phyloP scores from a whole-genome alignment of 2,113 vertebrate genomes.

The Excalfactoria chinensis region DNA sequence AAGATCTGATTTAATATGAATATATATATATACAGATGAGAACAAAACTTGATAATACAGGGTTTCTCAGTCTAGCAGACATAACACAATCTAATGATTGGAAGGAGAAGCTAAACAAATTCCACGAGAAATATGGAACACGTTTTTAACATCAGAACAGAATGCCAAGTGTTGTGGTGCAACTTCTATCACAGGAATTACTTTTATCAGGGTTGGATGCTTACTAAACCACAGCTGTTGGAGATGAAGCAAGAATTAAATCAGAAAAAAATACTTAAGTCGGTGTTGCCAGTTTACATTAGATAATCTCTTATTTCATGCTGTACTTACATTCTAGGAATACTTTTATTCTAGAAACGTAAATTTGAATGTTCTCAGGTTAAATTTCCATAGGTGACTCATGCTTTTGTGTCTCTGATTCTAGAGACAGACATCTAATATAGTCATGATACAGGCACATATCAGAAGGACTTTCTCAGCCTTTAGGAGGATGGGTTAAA shows the following conservation, averaged over 20 bases:
- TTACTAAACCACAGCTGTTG: slow-evolving; percentile 55
- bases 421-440: not conserved
- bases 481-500: not conserved
- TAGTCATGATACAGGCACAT: not conserved
- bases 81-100: slow-evolving; percentile 34
- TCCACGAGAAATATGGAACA: slow-evolving; percentile 56
- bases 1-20: slow-evolving; percentile 2
- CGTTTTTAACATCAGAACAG: slow-evolving; percentile 23
- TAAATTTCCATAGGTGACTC: not conserved
- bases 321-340: slow-evolving; percentile 6
- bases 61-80: slow-evolving; percentile 49
- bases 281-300: not conserved
- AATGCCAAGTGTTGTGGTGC: slow-evolving; percentile 60
- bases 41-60: slow-evolving; percentile 62
- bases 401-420: not conserved
- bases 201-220: slow-evolving; percentile 28
- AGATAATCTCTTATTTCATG: slow-evolving; percentile 30
- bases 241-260: slow-evolving; percentile 52
- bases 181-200: slow-evolving; percentile 59
- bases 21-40: not conserved
- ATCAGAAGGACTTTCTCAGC: not conserved
- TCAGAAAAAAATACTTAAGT: slow-evolving; percentile 44
- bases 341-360: not conserved
- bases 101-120: slow-evolving; percentile 58
- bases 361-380: slow-evolving; percentile 6